Percentiles rank a stretch among this genome's conserved stretches.
Conservation (phyloP, 2,888 invertebrate species). For the Ectemnius continuus region DNA sequence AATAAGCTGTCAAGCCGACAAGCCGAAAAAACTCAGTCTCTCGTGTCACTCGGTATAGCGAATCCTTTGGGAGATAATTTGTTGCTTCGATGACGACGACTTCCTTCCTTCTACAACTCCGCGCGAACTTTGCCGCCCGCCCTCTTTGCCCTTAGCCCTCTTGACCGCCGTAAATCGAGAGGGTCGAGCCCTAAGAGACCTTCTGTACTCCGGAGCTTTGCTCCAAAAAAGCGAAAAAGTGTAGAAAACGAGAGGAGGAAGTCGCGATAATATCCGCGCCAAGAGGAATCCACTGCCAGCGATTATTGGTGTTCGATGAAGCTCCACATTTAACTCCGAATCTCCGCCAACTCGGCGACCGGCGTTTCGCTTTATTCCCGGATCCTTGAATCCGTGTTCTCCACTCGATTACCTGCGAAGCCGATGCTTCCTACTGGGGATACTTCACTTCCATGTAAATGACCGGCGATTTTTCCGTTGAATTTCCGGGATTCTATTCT, state of each 20-base stretch:
- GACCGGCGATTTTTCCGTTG: background rate
- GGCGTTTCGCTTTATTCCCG: slow-evolving; percentile 1
- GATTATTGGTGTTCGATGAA: slow-evolving; percentile 57
- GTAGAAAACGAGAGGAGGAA: background rate
- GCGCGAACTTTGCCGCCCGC: slow-evolving; percentile 10
- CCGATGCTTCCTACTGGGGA: slow-evolving; percentile 4
- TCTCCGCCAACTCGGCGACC: slow-evolving; percentile 16
- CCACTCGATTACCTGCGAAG: slow-evolving; percentile 29
- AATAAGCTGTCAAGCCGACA: slow-evolving; percentile 48
- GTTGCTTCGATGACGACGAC: slow-evolving; percentile 58
- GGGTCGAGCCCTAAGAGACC: background rate
- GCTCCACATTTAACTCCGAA: slow-evolving; percentile 46
- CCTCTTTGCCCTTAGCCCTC: slow-evolving; percentile 16
- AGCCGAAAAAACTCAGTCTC: slow-evolving; percentile 47
- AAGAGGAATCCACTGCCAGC: slow-evolving; percentile 36
- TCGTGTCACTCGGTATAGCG: slow-evolving; percentile 24
- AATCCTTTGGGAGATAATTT: slow-evolving; percentile 54
- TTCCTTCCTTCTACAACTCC: slow-evolving; percentile 41
- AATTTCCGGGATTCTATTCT: no score
- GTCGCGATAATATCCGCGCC: slow-evolving; percentile 42
- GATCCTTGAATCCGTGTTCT: slow-evolving; percentile 13
- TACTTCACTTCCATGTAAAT: background rate
- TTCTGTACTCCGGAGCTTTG: no score
- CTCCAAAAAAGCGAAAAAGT: background rate
- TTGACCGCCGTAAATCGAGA: slow-evolving; percentile 22